These are phyloP conservation scores for Chrysina gloriosa DNA, from an alignment of 2,888 invertebrate species.

Conservation along the genomic window DNA sequence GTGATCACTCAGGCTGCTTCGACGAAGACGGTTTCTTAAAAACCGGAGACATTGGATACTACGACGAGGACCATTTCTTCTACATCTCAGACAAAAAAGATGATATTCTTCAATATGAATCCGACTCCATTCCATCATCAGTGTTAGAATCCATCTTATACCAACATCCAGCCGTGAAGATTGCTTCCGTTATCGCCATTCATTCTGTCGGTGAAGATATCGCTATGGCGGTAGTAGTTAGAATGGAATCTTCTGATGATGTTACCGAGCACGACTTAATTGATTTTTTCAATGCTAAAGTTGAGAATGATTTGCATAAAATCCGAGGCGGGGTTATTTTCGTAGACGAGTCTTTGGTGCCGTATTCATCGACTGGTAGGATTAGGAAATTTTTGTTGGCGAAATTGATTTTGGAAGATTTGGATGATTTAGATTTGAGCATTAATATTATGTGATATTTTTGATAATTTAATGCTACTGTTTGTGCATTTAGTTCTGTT, in stretches of 20 bases:
- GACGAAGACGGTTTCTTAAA: conserved; percentile 66
- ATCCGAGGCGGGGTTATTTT: conserved; percentile 59
- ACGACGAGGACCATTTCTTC: conserved; percentile 66
- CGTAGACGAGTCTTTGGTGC: conserved; percentile 50
- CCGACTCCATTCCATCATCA: conserved; percentile 47
- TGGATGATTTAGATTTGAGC: conserved; percentile 16
- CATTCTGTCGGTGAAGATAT: conserved; percentile 50
- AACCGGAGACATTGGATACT: conserved; percentile 68
- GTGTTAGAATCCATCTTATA: conserved; percentile 48
- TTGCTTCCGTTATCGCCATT: conserved; percentile 48
- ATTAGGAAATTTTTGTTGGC: conserved; percentile 45
- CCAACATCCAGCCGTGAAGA: conserved; percentile 47
- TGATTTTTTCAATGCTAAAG: conserved; percentile 53
- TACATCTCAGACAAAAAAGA: conserved; percentile 68
- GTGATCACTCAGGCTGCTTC: conserved; percentile 64
- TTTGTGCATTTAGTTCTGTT: not conserved
- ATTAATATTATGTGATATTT: conserved; percentile 14
- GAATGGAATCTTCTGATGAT: conserved; percentile 49
- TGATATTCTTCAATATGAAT: conserved; percentile 60
- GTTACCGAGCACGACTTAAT: conserved; percentile 54
- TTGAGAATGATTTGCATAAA: conserved; percentile 56
- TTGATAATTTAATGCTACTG: not conserved
- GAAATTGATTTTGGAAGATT: conserved; percentile 16
- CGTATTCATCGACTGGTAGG: conserved; percentile 59
- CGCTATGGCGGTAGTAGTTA: conserved; percentile 45